A percentile compares a stretch with the other conserved stretches of the same genome.
Conservation (phyloP, 1,140 invertebrate species). For the Drosophila simulans region DNA sequence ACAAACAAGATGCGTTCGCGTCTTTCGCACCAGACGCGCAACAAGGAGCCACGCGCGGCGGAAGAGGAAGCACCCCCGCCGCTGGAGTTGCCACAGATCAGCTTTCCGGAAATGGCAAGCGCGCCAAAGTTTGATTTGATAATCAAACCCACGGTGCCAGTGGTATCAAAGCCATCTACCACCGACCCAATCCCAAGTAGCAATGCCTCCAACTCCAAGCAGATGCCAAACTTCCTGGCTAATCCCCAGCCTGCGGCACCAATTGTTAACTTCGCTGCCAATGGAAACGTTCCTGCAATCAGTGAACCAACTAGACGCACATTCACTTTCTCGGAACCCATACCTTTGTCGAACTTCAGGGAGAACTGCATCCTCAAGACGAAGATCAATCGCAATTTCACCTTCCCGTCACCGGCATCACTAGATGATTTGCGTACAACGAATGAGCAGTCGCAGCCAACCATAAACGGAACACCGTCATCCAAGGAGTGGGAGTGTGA, state of each 20-base stretch:
- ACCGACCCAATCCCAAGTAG: background rate
- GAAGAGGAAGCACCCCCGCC: conserved; percentile 84
- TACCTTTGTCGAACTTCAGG: background rate
- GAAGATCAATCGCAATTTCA: conserved; percentile 4
- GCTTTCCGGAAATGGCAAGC: conserved; percentile 87
- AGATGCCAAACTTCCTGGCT: conserved; percentile 13
- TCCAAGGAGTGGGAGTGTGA: conserved; percentile 88
- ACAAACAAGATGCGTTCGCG: conserved; percentile 85
- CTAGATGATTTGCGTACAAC: background rate
- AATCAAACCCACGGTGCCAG: conserved; percentile 19
- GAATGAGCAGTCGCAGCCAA: background rate
- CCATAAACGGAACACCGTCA: conserved; percentile 34
- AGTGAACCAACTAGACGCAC: background rate
- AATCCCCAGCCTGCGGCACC: conserved; percentile 6
- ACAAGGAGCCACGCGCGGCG: conserved; percentile 47
- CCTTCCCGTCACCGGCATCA: conserved; percentile 12
- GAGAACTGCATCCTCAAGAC: background rate
- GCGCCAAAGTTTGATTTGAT: conserved; percentile 87
- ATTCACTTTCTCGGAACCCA: conserved; percentile 28
- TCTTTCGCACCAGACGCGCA: conserved; percentile 55
- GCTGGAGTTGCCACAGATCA: conserved; percentile 87
- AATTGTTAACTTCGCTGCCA: conserved; percentile 5
- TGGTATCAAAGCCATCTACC: background rate
- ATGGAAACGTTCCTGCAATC: background rate
- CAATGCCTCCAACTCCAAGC: conserved; percentile 7